Conservation (phyloP, 1,140 invertebrate species). For the Aphelinus atriplicis region DNA sequence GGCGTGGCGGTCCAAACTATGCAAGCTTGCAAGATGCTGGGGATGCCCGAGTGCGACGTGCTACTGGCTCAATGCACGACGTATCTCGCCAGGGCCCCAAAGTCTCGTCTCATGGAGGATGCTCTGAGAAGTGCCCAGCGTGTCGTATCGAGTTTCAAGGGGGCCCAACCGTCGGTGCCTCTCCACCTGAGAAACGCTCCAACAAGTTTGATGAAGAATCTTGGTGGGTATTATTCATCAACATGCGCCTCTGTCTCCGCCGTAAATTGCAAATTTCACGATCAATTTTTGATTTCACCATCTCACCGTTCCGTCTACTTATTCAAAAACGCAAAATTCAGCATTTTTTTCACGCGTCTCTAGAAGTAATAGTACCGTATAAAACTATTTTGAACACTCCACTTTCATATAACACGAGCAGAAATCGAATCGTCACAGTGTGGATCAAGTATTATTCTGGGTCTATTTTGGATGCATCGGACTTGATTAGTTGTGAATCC, state of each 20-base stretch:
- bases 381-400: no score
- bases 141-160: conserved; percentile 72
- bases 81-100: conserved; percentile 80
- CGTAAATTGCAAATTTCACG: no score
- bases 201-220: conserved; percentile 80
- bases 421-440: no score
- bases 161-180: conserved; percentile 77
- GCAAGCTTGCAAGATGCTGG: conserved; percentile 83
- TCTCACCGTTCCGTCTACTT: not conserved
- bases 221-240: conserved; percentile 65
- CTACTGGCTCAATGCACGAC: conserved; percentile 80
- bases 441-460: no score
- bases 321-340: conserved; percentile 1
- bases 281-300: no score
- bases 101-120: conserved; percentile 77
- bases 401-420: no score
- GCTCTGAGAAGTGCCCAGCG: conserved; percentile 72
- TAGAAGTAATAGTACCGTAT: no score
- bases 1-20: conserved; percentile 76
- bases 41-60: conserved; percentile 84
- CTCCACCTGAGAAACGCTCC: conserved; percentile 83
- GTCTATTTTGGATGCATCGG: no score
- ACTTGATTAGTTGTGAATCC: no score
- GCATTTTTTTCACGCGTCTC: conserved; percentile 46
- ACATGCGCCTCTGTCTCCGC: no score